Evolutionary conservation across 2,113 vertebrate genomes (phyloP), one percentile per base, ranked within the genome.

Genomic region (Neoarius graeffei): DNA sequence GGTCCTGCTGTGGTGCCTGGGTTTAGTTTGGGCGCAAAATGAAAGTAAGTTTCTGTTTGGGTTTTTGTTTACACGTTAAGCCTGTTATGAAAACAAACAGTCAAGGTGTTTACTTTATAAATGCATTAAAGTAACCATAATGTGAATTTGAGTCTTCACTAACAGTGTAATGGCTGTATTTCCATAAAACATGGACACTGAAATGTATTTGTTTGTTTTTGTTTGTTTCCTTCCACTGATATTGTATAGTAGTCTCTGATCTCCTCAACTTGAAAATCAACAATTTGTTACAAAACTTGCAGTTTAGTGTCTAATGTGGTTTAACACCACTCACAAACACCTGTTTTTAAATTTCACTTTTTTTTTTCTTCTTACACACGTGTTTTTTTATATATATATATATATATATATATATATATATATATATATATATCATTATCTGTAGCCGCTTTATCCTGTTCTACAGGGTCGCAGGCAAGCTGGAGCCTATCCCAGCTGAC

Each of bases 11-110:
- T 62, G 50, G 25, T 90, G 85, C 59, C 17, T 85, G 5, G 73
- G 73, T n/a, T 7, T 19, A 48, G 4, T 62, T 71, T 73, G 69
- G 85, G 69, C 91, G 1, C 91, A 91, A 66, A 89, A 87, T 66
- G 85, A 88, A 77, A 91, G 92, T 91, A 80, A 91, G 92, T 91
- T 35, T 35, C 7, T 7, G 57, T 48, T 60, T 80, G n/a, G 11
- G 20, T 10, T 59, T 81, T 25, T 2, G 9, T 82, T 82, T 42
- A 4, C 30, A 14, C 9, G 0, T 25, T 20, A 4, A 30, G 30
- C 15, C 23, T 11, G 15, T 35, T 42, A 11, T 76, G 4, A 13
- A 76, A 11, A 13, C 20, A 13, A 77, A 67, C 23, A 67, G 7
- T 57, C 17, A 25, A 8, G 1, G 23, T 8, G 60, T 8, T 7